Evolutionary conservation across 2,888 invertebrate genomes (phyloP).

Genomic region (Chrysolina americana): DNA sequence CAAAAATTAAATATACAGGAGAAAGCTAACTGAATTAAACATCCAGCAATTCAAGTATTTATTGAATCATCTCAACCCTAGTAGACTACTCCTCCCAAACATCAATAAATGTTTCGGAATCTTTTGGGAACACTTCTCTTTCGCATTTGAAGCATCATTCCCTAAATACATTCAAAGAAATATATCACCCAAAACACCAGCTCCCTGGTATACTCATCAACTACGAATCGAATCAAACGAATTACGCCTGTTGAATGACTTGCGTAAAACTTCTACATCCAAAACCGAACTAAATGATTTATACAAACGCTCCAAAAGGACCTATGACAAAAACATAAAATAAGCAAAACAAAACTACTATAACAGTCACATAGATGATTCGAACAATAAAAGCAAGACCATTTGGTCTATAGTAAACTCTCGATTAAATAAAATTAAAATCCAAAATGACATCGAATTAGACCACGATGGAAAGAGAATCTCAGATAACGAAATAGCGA

Average conservation of each 20-base stretch:
- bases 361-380: slow-evolving; percentile 23
- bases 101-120: neutral
- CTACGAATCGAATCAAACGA: neutral
- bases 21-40: slow-evolving; percentile 15
- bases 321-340: too few relatives aligned
- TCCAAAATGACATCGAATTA: slow-evolving; percentile 25
- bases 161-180: neutral
- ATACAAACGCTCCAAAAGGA: too few relatives aligned
- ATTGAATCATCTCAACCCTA: neutral
- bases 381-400: slow-evolving; percentile 25
- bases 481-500: slow-evolving; percentile 12
- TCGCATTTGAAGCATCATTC: slow-evolving; percentile 11
- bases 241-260: neutral
- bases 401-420: slow-evolving; percentile 18
- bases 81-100: neutral
- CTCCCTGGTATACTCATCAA: neutral
- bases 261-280: too few relatives aligned
- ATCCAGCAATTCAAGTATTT: neutral
- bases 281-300: too few relatives aligned
- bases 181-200: neutral
- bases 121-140: slow-evolving; percentile 19
- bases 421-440: slow-evolving; percentile 17
- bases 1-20: neutral
- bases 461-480: slow-evolving; percentile 17
- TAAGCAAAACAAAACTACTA: too few relatives aligned